Conservation (phyloP, 2,797 vertebrate genomes). For the Lycodopsis pacificus region DNA sequence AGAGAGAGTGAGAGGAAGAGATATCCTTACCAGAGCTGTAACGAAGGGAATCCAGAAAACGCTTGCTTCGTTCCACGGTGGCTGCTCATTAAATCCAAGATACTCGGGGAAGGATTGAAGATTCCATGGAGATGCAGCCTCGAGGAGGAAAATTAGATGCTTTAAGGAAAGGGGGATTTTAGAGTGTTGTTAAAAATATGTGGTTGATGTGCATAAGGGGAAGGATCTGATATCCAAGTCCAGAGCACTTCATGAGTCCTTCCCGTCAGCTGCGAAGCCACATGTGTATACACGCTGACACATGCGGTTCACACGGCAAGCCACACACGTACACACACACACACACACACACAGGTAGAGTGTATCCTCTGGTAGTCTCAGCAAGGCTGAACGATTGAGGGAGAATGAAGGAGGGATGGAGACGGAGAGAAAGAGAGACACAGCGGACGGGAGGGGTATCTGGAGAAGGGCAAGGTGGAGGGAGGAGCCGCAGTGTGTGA, state of each 20-base stretch:
- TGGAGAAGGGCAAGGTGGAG: conserved; percentile 72
- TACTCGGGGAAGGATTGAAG: conserved; percentile 69
- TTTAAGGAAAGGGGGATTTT: conserved; percentile 58
- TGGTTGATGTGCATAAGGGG: conserved; percentile 58
- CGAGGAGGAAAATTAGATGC: conserved; percentile 62
- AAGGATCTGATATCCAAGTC: conserved; percentile 76
- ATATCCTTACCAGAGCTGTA: conserved; percentile 79
- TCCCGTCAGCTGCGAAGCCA: conserved; percentile 71
- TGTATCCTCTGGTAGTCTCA: conserved; percentile 63
- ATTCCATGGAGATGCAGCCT: conserved; percentile 77
- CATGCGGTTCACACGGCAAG: conserved; percentile 59
- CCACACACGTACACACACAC: conserved; percentile 12
- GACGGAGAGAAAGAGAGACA: conserved; percentile 65
- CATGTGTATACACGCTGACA: conserved; percentile 67
- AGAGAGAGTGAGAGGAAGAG: conserved; percentile 9
- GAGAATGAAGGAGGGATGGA: conserved; percentile 67
- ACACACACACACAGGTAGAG: conserved; percentile 37
- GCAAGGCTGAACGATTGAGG: conserved; percentile 58
- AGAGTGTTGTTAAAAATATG: conserved; percentile 59
- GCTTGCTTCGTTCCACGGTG: conserved; percentile 78
- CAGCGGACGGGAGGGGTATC: conserved; percentile 60
- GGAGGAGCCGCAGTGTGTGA: conserved; percentile 78
- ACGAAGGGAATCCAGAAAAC: conserved; percentile 73
- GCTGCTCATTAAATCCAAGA: conserved; percentile 85
- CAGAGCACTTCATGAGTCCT: conserved; percentile 74